These are phyloP conservation scores for Chromoteleia sp. DNA, from an alignment of 2,888 invertebrate species.

Conservation along the genomic window DNA sequence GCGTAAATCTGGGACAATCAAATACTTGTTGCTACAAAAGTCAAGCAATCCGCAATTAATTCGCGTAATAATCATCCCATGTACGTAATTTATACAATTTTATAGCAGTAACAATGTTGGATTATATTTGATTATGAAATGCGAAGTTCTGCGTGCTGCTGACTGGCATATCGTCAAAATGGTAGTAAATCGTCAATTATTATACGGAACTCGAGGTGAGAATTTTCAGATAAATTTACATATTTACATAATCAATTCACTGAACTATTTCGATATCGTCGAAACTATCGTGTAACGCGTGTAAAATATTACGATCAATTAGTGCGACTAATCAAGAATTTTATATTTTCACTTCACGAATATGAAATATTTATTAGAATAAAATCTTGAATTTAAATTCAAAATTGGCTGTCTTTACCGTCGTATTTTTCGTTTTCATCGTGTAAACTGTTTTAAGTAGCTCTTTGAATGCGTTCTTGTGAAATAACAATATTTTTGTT, in stretches of 20 bases:
- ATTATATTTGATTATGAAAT: constrained; percentile 52
- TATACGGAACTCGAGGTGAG: constrained; percentile 55
- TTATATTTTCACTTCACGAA: not conserved
- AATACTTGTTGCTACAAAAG: constrained; percentile 23
- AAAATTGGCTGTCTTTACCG: not conserved
- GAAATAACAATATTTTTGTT: constrained; percentile 53
- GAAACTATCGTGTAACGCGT: not conserved
- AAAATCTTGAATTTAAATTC: not conserved
- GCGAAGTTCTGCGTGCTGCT: constrained; percentile 19
- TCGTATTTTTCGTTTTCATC: not conserved
- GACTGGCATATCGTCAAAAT: constrained; percentile 53
- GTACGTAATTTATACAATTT: constrained; percentile 51
- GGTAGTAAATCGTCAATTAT: constrained; percentile 61
- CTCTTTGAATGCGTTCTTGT: not conserved
- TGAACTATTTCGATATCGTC: constrained; percentile 45
- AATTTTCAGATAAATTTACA: constrained; percentile 65
- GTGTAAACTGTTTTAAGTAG: not conserved
- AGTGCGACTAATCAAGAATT: constrained; percentile 40
- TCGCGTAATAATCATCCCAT: constrained; percentile 10
- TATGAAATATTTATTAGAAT: constrained; percentile 19
- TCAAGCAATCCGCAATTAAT: constrained; percentile 42
- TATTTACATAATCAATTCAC: constrained; percentile 60
- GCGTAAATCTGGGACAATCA: not conserved
- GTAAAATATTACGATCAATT: constrained; percentile 36
- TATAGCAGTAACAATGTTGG: constrained; percentile 44